phyloP scores from a whole-genome alignment of 1,140 invertebrate species.

The Drosophila prosaltans region DNA sequence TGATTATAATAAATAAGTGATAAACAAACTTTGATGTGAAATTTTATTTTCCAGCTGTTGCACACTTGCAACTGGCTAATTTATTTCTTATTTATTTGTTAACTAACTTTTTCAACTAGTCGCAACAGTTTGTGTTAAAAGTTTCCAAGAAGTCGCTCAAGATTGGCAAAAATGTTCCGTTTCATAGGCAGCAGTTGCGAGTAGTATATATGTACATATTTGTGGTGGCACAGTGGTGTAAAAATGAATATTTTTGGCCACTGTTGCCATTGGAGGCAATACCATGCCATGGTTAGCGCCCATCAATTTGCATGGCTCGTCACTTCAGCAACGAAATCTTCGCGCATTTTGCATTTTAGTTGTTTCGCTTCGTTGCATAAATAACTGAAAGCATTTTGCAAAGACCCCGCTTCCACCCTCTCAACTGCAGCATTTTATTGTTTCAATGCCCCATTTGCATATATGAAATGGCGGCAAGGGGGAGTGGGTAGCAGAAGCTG shows the following conservation, averaged over 20 bases:
- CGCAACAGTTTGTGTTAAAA: constrained; percentile 28
- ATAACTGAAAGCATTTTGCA: constrained; percentile 53
- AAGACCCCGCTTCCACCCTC: constrained; percentile 5
- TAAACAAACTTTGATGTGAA: constrained; percentile 12
- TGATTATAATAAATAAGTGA: constrained; percentile 13
- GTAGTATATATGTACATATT: background rate
- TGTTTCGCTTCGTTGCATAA: constrained; percentile 73
- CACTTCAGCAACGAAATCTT: constrained; percentile 64
- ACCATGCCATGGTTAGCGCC: background rate
- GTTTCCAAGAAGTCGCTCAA: constrained; percentile 29
- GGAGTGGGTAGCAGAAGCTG: background rate
- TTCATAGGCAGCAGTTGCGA: constrained; percentile 19
- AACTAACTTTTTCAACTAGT: constrained; percentile 36
- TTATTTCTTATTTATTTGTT: constrained; percentile 42
- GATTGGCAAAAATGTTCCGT: constrained; percentile 21
- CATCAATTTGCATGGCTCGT: constrained; percentile 74
- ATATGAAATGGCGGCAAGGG: constrained; percentile 30
- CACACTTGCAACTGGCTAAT: constrained; percentile 31
- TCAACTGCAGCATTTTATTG: constrained; percentile 64
- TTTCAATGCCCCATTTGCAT: constrained; percentile 68
- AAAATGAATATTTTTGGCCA: constrained; percentile 25
- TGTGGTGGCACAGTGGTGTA: constrained; percentile 34
- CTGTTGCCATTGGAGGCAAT: background rate
- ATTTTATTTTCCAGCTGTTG: constrained; percentile 12
- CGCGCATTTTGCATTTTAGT: constrained; percentile 68